Base-by-base conservation (phyloP, 1,140 invertebrate species). In the Linepithema humile region DNA sequence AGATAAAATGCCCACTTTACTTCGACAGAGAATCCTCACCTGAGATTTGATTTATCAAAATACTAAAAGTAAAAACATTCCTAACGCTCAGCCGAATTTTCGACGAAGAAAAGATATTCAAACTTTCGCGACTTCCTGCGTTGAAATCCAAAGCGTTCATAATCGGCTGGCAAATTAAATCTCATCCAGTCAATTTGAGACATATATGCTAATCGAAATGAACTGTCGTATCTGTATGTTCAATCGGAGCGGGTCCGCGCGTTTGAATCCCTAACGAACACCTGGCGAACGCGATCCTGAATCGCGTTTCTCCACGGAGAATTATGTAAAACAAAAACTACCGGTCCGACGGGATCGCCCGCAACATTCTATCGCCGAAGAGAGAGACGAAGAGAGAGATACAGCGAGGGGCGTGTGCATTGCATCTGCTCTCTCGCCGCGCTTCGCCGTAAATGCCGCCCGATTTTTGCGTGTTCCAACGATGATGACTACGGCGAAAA, bases 301-400 rank as follows among this genome's bases (percentile, higher is more conserved):
- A 53, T 32, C 26, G 43, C 62, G 64, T 80, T 78, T 80, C 75
- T 70, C 64, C 38, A 38, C 17, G 35, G 35, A 69, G 75, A 48
- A 80, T 70, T 80, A 80, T 70, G 75, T 80, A 80, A 80, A 80
- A 80, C 75, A 80, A 80, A 80, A 80, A 80, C 32, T 69, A 80
- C 75, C 64, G 64, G 75, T 80, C 75, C 64, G 38, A 57, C 64
- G 57, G 64, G 38, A 69, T 80, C 75, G 64, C 64, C 32, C 75
- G 75, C 75, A 80, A 80, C 65, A 80, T 69, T 69, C 48, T 55
- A 78, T 78, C 62, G 62, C 69, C 4, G 43, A 38, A 6, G 17
- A 9, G 20, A 29, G 7, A 29, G 29, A 17, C 10, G 65, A 9
- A 9, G 3, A 20, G 12, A 48, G 5, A 9, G 12, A 32, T 0